These are phyloP conservation scores for Orchesella flavescens DNA, from an alignment of 2,888 invertebrate species.

Conservation along the genomic window DNA sequence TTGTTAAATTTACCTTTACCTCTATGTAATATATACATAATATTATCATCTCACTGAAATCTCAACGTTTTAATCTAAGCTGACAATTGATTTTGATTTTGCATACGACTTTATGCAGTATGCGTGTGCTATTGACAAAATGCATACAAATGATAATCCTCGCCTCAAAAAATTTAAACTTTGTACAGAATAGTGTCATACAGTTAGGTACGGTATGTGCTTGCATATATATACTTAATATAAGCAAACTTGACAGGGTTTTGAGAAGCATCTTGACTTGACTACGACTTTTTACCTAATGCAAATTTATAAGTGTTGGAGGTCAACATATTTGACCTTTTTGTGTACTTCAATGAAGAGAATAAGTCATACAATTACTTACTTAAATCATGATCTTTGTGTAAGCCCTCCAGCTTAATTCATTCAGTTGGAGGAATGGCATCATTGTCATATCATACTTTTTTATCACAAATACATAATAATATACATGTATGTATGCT, in stretches of 20 bases:
- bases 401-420: conserved; percentile 28
- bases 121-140: no score
- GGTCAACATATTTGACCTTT: conserved; percentile 32
- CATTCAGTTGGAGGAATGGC: not conserved
- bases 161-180: no score
- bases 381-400: not conserved
- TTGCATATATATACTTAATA: not conserved
- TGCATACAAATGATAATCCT: no score
- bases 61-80: no score
- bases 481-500: no score
- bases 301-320: conserved; percentile 16
- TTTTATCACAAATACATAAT: not conserved
- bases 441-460: conserved; percentile 4
- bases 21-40: no score
- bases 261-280: not conserved
- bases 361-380: not conserved
- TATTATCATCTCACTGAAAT: no score
- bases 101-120: no score
- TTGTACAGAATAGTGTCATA: conserved; percentile 11
- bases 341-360: conserved; percentile 2
- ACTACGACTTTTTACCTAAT: conserved; percentile 12
- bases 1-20: not conserved
- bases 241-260: no score
- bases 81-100: no score
- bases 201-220: not conserved